phyloP scores from a whole-genome alignment of 2,113 vertebrate genomes.

The Mixornis gularis region DNA sequence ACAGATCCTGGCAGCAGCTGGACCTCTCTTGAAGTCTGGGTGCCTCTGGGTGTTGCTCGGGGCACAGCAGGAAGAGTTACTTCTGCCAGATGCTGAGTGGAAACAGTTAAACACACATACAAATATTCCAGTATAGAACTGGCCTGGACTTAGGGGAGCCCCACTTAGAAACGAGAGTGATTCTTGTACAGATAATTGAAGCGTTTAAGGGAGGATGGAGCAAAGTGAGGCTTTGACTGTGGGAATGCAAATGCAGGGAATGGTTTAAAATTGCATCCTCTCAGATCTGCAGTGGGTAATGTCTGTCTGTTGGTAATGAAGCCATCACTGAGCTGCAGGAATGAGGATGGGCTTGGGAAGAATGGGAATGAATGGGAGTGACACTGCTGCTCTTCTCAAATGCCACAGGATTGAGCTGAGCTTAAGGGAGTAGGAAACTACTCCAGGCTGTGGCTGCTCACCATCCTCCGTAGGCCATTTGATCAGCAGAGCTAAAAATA shows the following conservation, averaged over 20 bases:
- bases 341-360: not conserved
- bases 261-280: not conserved
- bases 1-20: not conserved
- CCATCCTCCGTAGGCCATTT: accelerated
- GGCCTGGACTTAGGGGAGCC: not conserved
- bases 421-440: not conserved
- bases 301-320: not conserved
- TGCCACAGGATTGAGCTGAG: not conserved
- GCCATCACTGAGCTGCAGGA: not conserved
- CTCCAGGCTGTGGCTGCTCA: not conserved
- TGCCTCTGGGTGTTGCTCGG: not conserved
- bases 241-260: not conserved
- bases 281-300: not conserved
- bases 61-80: not conserved
- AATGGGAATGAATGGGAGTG: accelerated
- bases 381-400: not conserved
- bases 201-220: not conserved
- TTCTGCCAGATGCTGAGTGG: not conserved
- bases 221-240: not conserved
- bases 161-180: accelerated
- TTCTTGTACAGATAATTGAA: not conserved
- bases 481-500: not conserved
- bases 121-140: not conserved
- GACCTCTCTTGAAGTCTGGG: not conserved
- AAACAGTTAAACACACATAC: not conserved